Evolutionary conservation across 2,888 invertebrate genomes (phyloP).

Genomic region (Euplexia lucipara): DNA sequence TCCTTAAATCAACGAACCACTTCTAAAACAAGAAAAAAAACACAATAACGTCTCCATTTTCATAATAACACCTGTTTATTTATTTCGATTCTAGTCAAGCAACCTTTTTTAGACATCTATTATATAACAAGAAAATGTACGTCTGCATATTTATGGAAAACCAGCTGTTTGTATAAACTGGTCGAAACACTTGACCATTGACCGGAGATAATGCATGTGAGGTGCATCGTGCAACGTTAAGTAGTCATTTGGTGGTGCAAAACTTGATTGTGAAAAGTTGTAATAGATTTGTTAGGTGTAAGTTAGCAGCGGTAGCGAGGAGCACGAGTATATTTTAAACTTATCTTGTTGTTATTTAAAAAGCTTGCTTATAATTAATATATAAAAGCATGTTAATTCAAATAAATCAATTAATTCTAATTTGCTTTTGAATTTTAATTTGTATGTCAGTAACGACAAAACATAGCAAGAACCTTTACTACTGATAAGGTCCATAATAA

Average conservation of each 20-base stretch:
- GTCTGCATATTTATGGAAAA: slow-evolving; percentile 21
- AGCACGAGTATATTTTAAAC: too few species aligned
- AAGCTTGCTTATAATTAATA: too few species aligned
- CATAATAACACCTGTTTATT: slow-evolving; percentile 8
- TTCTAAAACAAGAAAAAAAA: not conserved
- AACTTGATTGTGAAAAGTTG: slow-evolving; percentile 52
- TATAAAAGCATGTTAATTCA: too few species aligned
- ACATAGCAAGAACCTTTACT: too few species aligned
- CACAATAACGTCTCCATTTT: slow-evolving; percentile 5
- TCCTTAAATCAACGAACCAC: not conserved
- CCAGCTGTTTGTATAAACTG: slow-evolving; percentile 6
- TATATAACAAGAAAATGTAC: slow-evolving; percentile 19
- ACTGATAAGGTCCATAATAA: too few species aligned
- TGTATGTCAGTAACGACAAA: too few species aligned
- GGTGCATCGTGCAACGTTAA: slow-evolving; percentile 33
- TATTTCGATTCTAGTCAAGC: not conserved
- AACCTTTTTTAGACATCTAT: not conserved
- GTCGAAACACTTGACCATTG: slow-evolving; percentile 45
- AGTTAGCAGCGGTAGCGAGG: not conserved
- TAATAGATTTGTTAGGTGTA: slow-evolving; percentile 31
- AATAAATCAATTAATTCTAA: too few species aligned
- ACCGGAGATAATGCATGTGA: slow-evolving; percentile 57
- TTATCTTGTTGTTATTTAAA: too few species aligned
- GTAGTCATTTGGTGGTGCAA: slow-evolving; percentile 65
- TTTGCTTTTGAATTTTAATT: too few species aligned